A percentile compares a stretch with the other conserved stretches of the same genome.
These are phyloP conservation scores for Heliangelus exortis DNA, from an alignment of 2,797 vertebrate species.

Conservation along the genomic window DNA sequence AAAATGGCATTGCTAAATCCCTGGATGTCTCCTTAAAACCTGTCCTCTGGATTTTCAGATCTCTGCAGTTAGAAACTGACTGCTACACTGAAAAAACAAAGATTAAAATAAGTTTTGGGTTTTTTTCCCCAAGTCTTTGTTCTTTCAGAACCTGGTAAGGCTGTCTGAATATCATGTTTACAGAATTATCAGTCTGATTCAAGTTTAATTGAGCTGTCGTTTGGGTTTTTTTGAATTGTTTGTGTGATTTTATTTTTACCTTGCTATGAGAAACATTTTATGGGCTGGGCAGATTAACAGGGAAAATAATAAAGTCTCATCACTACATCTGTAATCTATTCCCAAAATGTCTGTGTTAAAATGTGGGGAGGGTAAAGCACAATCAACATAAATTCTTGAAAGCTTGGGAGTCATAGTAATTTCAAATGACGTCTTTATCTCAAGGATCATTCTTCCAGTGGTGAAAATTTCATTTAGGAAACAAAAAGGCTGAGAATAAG, in stretches of 20 bases:
- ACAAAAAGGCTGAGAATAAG: not conserved
- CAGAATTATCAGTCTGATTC: not conserved
- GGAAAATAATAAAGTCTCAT: not conserved
- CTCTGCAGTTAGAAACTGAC: not conserved
- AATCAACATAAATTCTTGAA: not conserved
- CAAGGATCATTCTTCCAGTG: not conserved
- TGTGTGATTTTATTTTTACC: not conserved
- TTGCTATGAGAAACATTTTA: not conserved
- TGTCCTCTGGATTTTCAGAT: not conserved
- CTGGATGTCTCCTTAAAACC: not conserved
- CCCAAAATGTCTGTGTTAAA: not conserved
- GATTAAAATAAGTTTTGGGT: not conserved
- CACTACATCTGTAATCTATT: not conserved
- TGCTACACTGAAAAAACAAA: not conserved
- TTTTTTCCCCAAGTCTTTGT: rapidly evolving
- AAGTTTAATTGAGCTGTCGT: not conserved
- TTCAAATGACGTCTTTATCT: not conserved
- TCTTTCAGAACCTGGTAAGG: not conserved
- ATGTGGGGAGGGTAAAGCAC: not conserved
- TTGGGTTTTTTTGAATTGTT: not conserved
- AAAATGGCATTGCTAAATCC: not conserved
- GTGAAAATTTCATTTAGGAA: not conserved
- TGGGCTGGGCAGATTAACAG: not conserved
- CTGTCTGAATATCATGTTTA: not conserved
- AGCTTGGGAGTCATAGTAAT: not conserved